Conservation (phyloP, 2,797 vertebrate genomes). For the Oophaga sylvatica region DNA sequence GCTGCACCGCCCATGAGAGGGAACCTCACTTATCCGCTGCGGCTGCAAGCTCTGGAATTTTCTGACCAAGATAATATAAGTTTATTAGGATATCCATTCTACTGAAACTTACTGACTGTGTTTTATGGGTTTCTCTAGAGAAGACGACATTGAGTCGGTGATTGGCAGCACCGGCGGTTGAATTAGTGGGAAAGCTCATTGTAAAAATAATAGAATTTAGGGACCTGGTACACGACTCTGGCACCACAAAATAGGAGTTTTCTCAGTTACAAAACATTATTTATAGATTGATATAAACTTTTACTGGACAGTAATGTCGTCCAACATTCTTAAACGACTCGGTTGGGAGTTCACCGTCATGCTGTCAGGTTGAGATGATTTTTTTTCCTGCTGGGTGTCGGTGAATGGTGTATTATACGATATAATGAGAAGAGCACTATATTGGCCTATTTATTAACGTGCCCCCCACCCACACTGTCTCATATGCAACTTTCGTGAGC, state of each 20-base stretch:
- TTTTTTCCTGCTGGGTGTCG: not conserved
- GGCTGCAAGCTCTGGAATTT: not conserved
- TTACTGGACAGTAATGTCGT: slow-evolving; percentile 13
- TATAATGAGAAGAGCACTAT: not conserved
- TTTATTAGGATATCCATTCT: not conserved
- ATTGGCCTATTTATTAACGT: too few species aligned
- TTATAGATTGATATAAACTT: not conserved
- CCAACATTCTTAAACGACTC: not conserved
- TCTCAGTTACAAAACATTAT: not conserved
- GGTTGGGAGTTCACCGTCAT: not conserved
- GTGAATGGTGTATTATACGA: not conserved
- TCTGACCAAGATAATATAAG: not conserved
- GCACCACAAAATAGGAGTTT: not conserved
- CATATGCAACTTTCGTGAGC: too few species aligned
- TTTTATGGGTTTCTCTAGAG: not conserved
- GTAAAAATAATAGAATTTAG: slow-evolving; percentile 22
- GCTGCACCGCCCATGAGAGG: not conserved
- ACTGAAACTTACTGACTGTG: not conserved
- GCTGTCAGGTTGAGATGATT: not conserved
- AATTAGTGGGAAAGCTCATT: slow-evolving; percentile 3
- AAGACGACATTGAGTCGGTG: not conserved
- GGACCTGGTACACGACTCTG: too few species aligned
- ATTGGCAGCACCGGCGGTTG: not conserved
- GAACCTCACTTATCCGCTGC: not conserved
- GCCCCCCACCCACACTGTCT: not conserved